Conservation (phyloP, 2,797 vertebrate genomes). For the Champsocephalus esox region DNA sequence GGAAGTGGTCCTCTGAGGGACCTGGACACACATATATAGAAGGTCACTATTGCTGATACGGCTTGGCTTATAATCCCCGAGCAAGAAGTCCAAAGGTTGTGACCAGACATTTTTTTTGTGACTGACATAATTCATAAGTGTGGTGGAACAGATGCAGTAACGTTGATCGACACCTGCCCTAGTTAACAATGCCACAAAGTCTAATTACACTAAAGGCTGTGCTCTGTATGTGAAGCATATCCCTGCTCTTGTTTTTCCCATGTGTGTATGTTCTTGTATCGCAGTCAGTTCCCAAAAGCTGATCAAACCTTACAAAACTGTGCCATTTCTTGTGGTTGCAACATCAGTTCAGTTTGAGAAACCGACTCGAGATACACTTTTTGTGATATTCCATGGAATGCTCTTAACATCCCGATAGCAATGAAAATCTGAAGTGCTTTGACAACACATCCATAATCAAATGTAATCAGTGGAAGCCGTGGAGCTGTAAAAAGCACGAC, state of each 20-base stretch:
- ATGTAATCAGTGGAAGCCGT: too few relatives aligned
- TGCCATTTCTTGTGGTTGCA: background rate
- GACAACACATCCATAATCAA: too few relatives aligned
- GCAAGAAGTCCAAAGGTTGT: background rate
- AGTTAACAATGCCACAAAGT: background rate
- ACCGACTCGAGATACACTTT: too few relatives aligned
- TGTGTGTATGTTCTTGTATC: background rate
- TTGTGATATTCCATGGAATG: too few relatives aligned
- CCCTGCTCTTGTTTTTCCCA: too few relatives aligned
- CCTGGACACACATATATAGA: constrained; percentile 78
- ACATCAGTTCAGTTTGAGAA: background rate
- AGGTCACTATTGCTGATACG: background rate
- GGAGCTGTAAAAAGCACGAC: too few relatives aligned
- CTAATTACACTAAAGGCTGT: background rate
- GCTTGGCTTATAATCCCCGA: background rate
- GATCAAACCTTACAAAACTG: background rate
- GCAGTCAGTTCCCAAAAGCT: background rate
- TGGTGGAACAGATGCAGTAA: background rate
- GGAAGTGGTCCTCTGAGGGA: constrained; percentile 95
- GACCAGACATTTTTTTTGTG: background rate
- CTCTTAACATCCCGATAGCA: too few relatives aligned
- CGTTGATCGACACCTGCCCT: background rate
- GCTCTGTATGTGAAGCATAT: background rate
- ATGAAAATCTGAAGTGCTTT: too few relatives aligned
- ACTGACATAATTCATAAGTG: background rate